These are phyloP conservation scores for Cirrhinus molitorella DNA, from an alignment of 2,797 vertebrate species.

Conservation along the genomic window DNA sequence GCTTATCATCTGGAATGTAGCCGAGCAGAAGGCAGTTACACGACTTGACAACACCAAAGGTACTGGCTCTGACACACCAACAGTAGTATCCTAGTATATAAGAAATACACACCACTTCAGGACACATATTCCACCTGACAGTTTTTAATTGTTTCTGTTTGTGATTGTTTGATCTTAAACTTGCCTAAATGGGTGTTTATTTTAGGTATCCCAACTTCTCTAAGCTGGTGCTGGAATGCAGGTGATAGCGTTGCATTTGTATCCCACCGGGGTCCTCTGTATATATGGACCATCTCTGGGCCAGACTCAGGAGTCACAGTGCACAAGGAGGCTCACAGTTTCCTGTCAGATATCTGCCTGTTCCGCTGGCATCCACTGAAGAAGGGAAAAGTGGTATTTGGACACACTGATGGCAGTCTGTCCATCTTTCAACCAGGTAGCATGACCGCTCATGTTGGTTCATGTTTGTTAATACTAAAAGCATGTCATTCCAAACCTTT, in stretches of 20 bases:
- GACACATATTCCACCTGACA: constrained; percentile 5
- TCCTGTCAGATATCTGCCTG: constrained; percentile 92
- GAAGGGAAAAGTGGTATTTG: constrained; percentile 92
- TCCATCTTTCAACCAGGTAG: constrained; percentile 94
- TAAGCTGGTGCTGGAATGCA: constrained; percentile 95
- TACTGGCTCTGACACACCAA: constrained; percentile 57
- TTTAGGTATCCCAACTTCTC: constrained; percentile 87
- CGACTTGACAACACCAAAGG: constrained; percentile 91
- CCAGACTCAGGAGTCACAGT: constrained; percentile 85
- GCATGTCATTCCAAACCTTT: not conserved
- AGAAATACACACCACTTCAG: not conserved
- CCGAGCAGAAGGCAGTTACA: constrained; percentile 90
- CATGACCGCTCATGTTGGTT: not conserved
- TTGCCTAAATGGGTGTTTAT: not conserved
- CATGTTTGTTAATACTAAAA: not conserved
- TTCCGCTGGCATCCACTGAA: constrained; percentile 94
- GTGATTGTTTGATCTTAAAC: not conserved
- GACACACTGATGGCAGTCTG: constrained; percentile 94
- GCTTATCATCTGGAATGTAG: constrained; percentile 95
- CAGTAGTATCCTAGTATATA: not conserved
- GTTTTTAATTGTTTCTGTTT: not conserved
- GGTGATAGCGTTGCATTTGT: constrained; percentile 88
- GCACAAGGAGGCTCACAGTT: constrained; percentile 94
- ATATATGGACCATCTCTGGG: constrained; percentile 90
- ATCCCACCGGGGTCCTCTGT: constrained; percentile 91